A percentile compares a stretch with the other conserved stretches of the same genome.
phyloP scores from a whole-genome alignment of 2,113 vertebrate species.

The Chitala chitala region DNA sequence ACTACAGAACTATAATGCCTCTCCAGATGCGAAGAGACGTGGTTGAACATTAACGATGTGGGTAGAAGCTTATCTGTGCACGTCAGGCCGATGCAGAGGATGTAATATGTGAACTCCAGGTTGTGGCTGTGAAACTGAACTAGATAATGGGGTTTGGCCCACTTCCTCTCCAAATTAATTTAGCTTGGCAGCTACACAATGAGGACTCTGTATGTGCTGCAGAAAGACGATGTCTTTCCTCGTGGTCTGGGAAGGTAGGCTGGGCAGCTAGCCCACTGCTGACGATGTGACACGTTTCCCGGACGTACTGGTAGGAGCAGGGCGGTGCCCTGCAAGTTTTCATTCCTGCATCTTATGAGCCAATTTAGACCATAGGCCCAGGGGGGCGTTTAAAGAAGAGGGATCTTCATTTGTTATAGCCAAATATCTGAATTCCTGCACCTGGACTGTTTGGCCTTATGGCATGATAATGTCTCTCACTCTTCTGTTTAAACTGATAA shows the following conservation, averaged over 20 bases:
- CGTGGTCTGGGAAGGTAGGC: constrained; percentile 15
- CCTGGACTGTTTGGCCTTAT: too few relatives aligned
- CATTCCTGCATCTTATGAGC: background rate
- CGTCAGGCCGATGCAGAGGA: constrained; percentile 16
- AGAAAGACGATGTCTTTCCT: constrained; percentile 18
- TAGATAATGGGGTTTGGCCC: constrained; percentile 45
- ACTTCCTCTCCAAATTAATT: constrained; percentile 52
- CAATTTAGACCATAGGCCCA: background rate
- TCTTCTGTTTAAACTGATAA: background rate
- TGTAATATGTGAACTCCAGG: background rate
- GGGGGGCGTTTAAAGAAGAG: too few relatives aligned
- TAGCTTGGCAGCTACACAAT: constrained; percentile 53
- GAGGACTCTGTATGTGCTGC: constrained; percentile 38
- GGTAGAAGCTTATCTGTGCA: background rate
- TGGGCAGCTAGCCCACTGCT: constrained; percentile 4
- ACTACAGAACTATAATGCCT: background rate
- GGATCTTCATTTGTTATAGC: too few relatives aligned
- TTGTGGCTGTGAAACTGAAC: constrained; percentile 8
- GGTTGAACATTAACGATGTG: background rate
- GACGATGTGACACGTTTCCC: constrained; percentile 2
- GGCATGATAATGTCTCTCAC: too few relatives aligned
- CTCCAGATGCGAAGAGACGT: background rate
- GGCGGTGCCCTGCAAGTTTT: background rate
- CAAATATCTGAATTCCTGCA: too few relatives aligned
- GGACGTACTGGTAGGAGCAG: background rate